phyloP scores from a whole-genome alignment of 1,140 invertebrate species.

The Cotesia typhae region DNA sequence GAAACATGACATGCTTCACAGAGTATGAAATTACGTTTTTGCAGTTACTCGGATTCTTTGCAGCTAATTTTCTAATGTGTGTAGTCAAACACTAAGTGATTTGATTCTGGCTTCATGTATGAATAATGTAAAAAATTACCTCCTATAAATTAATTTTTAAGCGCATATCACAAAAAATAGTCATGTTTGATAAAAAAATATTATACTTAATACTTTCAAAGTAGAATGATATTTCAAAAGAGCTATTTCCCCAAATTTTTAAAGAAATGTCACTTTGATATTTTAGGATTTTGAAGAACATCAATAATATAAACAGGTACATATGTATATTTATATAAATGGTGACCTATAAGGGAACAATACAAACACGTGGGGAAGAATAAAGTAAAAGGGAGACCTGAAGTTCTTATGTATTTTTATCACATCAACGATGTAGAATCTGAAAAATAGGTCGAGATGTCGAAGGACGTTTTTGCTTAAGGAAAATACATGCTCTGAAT shows the following conservation, averaged over 20 bases:
- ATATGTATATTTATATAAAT: neutral
- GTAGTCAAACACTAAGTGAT: neutral
- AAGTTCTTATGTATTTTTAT: conserved; percentile 31
- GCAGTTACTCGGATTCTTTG: conserved; percentile 20
- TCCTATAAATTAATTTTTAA: too few relatives aligned
- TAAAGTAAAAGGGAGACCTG: neutral
- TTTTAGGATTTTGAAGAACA: too few relatives aligned
- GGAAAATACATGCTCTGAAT: conserved; percentile 1
- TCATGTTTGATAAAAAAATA: too few relatives aligned
- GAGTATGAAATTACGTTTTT: conserved; percentile 21
- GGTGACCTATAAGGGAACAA: neutral
- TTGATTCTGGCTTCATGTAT: neutral
- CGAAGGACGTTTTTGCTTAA: conserved; percentile 20
- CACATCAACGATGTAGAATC: neutral
- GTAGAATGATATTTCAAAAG: too few relatives aligned
- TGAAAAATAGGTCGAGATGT: conserved; percentile 32
- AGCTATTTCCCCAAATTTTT: too few relatives aligned
- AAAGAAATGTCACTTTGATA: too few relatives aligned
- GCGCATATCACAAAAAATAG: too few relatives aligned
- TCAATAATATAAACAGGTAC: too few relatives aligned
- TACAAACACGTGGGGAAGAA: neutral
- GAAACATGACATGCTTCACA: conserved; percentile 9
- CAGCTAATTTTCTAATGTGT: conserved; percentile 4
- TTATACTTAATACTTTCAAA: too few relatives aligned
- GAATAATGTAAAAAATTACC: neutral